Base-by-base conservation (phyloP, 2,888 invertebrate genomes). In the Rotaria sp. region DNA sequence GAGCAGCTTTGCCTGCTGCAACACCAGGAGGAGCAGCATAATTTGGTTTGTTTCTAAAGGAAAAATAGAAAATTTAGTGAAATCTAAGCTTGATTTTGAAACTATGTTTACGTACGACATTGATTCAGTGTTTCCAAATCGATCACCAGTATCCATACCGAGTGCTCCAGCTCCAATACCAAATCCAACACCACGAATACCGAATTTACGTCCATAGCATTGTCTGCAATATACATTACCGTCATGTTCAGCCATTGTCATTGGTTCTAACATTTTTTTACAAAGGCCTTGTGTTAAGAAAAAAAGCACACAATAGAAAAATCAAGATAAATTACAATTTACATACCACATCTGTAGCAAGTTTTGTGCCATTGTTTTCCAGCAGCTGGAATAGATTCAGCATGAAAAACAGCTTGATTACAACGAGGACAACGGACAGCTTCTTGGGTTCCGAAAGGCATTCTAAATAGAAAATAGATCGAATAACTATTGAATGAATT, bases 81-180 rank as follows among this genome's bases (percentile, higher is more conserved):
- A 35, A 67, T 35, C 5, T 30, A 30, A 67, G 15, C 13, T 13
- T 18, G 18, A 18, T 50, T 50, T 50, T 18, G 15, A 2, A 18
- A 50, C 13, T 15, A 35, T 30, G 8, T 35, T 21, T 30, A 84
- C 26, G 30, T 57, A 80, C 80, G 80, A 45, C 5, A 80, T 45
- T 24, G 57, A 48, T 35, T 86, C 84, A n/a, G 84, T 86, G n/a
- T 86, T 86, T 74, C 86, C 86, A 35, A 86, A 84, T 26, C 84
- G 86, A 84, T 86, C 86, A 48, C 86, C 86, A 24, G 55, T 55
- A 75, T 86, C 86, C 86, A 85, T 86, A 50, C 55, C 75, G 38
- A 86, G 84, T 24, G 84, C 75, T 24, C 86, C 86, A 35, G 86
- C 86, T 30, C 86, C 86, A 75, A 75, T 52, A 30, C 86, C 86